A percentile compares a stretch with the other conserved stretches of the same genome.
Conservation (phyloP, 1,140 invertebrate genomes). For the Tetraneura akinire region DNA sequence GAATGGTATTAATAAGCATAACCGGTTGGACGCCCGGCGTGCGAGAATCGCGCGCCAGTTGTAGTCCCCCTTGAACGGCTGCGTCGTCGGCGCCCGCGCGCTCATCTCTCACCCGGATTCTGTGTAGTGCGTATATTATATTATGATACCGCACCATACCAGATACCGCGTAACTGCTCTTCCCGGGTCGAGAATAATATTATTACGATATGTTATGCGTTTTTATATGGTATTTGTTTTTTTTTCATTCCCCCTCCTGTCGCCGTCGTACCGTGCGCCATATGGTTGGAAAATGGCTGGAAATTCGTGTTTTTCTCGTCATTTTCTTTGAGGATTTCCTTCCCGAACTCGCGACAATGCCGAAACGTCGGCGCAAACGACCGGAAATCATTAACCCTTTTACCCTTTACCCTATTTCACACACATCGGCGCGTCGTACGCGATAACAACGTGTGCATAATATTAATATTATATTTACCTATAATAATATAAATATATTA, state of each 20-base stretch:
- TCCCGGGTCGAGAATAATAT: background rate
- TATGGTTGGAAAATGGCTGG: background rate
- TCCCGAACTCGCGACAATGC: background rate
- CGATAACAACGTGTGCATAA: too few species aligned
- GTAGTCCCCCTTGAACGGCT: background rate
- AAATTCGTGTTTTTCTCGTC: background rate
- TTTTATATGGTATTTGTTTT: too few species aligned
- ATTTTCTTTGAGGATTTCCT: background rate
- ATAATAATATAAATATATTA: too few species aligned
- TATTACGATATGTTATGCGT: background rate
- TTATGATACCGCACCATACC: too few species aligned
- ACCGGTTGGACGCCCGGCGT: constrained; percentile 12
- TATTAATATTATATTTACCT: too few species aligned
- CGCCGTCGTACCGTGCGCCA: background rate
- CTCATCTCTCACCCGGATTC: background rate
- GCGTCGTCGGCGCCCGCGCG: constrained; percentile 1
- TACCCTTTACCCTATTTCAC: background rate
- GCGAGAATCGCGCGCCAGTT: background rate
- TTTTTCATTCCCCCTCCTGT: too few species aligned
- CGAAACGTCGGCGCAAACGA: background rate
- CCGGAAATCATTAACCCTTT: constrained; percentile 12
- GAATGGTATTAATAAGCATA: background rate
- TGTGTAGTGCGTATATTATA: too few species aligned
- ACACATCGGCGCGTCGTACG: too few species aligned
- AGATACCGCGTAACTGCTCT: too few species aligned